These are phyloP conservation scores for Dromius quadrimaculatus DNA, from an alignment of 2,888 invertebrate genomes.

Conservation along the genomic window DNA sequence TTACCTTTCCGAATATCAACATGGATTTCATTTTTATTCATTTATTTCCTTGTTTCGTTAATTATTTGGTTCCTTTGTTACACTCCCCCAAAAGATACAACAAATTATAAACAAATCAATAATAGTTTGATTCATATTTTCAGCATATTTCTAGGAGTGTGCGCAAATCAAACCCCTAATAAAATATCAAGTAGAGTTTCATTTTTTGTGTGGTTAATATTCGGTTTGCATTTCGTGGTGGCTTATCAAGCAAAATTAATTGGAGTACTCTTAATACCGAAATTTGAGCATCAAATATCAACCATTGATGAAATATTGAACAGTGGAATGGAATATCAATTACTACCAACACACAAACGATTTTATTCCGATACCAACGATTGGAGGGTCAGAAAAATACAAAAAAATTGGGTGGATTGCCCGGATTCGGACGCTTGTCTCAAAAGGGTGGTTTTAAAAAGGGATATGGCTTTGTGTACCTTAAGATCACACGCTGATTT, in stretches of 20 bases:
- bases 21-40: constrained; percentile 67
- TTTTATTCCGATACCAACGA: constrained; percentile 21
- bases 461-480: constrained; percentile 28
- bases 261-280: constrained; percentile 5
- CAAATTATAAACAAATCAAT: not conserved
- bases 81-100: constrained; percentile 8
- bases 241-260: constrained; percentile 58
- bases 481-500: constrained; percentile 10
- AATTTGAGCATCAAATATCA: constrained; percentile 25
- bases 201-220: constrained; percentile 32
- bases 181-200: constrained; percentile 13
- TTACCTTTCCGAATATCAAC: constrained; percentile 67
- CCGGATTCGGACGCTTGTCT: constrained; percentile 20
- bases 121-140: constrained; percentile 19
- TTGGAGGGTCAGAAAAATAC: constrained; percentile 11
- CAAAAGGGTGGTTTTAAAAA: not conserved
- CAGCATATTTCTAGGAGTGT: not conserved
- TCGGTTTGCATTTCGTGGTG: constrained; percentile 23
- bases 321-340: constrained; percentile 25
- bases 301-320: constrained; percentile 31
- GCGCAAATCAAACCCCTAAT: not conserved
- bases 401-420: constrained; percentile 8
- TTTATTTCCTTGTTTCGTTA: constrained; percentile 58
- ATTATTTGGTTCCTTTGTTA: not conserved
- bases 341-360: constrained; percentile 24